Conservation (phyloP, 2,797 vertebrate genomes). For the Peromyscus nudipes region DNA sequence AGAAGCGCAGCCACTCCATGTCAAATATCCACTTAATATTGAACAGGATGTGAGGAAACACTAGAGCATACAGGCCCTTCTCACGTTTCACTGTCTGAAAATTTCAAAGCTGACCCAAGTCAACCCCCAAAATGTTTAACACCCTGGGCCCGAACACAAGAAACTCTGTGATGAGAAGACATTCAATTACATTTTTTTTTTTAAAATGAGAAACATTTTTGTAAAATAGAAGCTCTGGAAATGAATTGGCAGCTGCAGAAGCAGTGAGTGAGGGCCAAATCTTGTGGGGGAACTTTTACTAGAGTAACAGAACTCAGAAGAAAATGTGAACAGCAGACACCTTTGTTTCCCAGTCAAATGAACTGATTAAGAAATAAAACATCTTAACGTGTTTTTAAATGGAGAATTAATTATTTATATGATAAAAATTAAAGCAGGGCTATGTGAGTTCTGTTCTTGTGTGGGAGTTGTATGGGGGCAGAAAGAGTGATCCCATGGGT, state of each 20-base stretch:
- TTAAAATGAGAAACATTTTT: conserved; percentile 89
- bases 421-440: conserved; percentile 87
- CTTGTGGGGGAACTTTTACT: conserved; percentile 89
- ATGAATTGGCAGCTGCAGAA: conserved; percentile 90
- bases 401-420: conserved; percentile 90
- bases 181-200: conserved; percentile 88
- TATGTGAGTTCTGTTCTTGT: conserved; percentile 88
- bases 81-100: conserved; percentile 90
- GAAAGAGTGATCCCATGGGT: conserved; percentile 86
- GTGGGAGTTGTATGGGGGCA: conserved; percentile 85
- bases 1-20: conserved; percentile 88
- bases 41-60: conserved; percentile 88
- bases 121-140: conserved; percentile 88
- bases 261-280: conserved; percentile 87
- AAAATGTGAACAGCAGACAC: conserved; percentile 89
- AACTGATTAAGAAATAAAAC: conserved; percentile 91
- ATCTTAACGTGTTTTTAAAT: conserved; percentile 90
- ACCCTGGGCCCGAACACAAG: conserved; percentile 87
- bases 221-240: conserved; percentile 88
- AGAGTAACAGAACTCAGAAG: conserved; percentile 87
- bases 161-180: conserved; percentile 90
- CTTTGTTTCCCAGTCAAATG: conserved; percentile 91
- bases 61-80: conserved; percentile 85
- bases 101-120: conserved; percentile 90
- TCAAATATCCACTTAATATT: conserved; percentile 90